Base-by-base conservation (phyloP, 2,888 invertebrate genomes). In the Parnassius mnemosyne region DNA sequence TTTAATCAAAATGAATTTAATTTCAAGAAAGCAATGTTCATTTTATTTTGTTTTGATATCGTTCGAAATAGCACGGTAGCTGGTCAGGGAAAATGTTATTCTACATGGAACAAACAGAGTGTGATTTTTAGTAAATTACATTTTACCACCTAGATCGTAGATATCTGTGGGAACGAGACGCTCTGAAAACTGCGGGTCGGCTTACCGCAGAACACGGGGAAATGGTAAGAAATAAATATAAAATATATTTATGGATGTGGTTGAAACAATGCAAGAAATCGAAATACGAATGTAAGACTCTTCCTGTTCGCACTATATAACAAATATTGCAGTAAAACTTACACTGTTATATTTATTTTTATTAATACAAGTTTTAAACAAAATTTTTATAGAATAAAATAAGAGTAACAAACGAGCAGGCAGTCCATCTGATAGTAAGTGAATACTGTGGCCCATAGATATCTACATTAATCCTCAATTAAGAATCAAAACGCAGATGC, bases 111-210 rank as follows among this genome's bases (percentile, higher is more conserved):
- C 46, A n/a, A 57, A 57, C 54, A 60, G 41, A 57, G 59, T 63
- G 50, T 53, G 44, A 56, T 65, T 60, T 44, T 50, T 51, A 52
- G 59, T 63, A 54, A 54, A 57, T 56, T 63, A 60, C 54, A 7
- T 20, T 44, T 41, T 41, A 46, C 52, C 59, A 55, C 56, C 59
- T 58, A 55, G 75, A 70, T 75, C 74, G 68, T 58, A 59, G 70
- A 75, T 66, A 65, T 66, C 73, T 81, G 82, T 84, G 82, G 79
- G 84, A 84, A 84, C 74, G 80, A 76, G 73, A 73, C 77, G 83
- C 80, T 80, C 81, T 81, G 76, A 77, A 82, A 79, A 80, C 74
- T 68, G 67, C 73, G 70, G 74, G 72, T 75, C 69, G 69, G 72
- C 74, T 75, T 44, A 58, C 64, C 60, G 61, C 66, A 64, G 64